phyloP scores from a whole-genome alignment of 1,140 invertebrate species.

The Brachionus koreanus region DNA sequence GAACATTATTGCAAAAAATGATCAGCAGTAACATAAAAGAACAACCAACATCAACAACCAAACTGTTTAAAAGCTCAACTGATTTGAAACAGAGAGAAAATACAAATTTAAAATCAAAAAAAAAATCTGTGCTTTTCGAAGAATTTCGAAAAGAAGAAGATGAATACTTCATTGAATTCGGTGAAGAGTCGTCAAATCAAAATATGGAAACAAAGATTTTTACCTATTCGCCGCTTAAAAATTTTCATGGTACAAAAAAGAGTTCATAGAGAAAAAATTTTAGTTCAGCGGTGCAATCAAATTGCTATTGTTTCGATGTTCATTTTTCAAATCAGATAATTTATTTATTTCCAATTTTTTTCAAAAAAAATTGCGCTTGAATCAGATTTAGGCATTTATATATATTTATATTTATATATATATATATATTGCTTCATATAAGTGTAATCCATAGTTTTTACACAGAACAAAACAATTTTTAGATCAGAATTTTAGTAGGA shows the following conservation, averaged over 20 bases:
- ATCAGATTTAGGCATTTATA: not conserved
- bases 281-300: not conserved
- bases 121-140: not conserved
- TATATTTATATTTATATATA: no score
- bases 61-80: not conserved
- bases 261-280: not conserved
- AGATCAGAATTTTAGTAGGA: not conserved
- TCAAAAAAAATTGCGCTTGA: not conserved
- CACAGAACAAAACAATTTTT: not conserved
- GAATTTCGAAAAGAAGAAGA: conserved; percentile 32
- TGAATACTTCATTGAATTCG: conserved; percentile 15
- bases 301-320: not conserved
- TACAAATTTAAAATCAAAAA: conserved; percentile 43
- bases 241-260: not conserved
- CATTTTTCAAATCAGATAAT: not conserved
- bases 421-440: not conserved
- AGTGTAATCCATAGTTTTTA: not conserved
- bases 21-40: not conserved
- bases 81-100: conserved; percentile 7
- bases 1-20: not conserved
- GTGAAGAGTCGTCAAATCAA: not conserved
- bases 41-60: not conserved
- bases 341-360: not conserved
- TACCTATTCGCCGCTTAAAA: not conserved
- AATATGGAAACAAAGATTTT: not conserved